Percentiles rank a stretch among this genome's conserved stretches.
These are phyloP conservation scores for Archilochus colubris DNA, from an alignment of 2,113 vertebrate genomes.

Conservation along the genomic window DNA sequence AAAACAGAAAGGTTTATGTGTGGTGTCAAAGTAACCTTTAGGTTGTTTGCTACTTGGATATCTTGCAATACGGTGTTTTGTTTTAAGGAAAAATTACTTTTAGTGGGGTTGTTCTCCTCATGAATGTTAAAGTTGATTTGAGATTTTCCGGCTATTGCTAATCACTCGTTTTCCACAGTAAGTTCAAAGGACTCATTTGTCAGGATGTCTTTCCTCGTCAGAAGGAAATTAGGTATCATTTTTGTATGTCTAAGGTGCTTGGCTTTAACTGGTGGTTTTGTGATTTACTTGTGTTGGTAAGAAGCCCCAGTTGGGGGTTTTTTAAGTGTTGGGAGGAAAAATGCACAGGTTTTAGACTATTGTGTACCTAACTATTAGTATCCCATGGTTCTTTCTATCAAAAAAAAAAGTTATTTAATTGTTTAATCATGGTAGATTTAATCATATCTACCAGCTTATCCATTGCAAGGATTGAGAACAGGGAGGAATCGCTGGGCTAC, in stretches of 20 bases:
- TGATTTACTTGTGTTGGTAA: not conserved
- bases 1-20: not conserved
- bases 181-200: not conserved
- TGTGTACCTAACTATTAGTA: not conserved
- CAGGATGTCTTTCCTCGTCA: not conserved
- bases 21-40: not conserved
- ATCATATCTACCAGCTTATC: not conserved
- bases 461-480: not conserved
- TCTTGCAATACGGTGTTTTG: not conserved
- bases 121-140: not conserved
- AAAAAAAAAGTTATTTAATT: not conserved
- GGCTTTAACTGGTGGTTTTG: not conserved
- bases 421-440: not conserved
- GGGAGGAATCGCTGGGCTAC: not conserved
- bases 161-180: not conserved
- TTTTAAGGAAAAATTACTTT: not conserved
- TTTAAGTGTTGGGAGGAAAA: not conserved
- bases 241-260: not conserved
- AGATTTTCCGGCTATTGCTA: not conserved
- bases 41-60: not conserved
- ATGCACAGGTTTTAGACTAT: not conserved
- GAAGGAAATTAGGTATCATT: not conserved
- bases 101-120: not conserved
- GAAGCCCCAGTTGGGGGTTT: not conserved
- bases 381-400: rapidly evolving